A percentile compares a stretch with the other conserved stretches of the same genome.
phyloP scores from a whole-genome alignment of 2,113 vertebrate genomes.

The Lynx canadensis region DNA sequence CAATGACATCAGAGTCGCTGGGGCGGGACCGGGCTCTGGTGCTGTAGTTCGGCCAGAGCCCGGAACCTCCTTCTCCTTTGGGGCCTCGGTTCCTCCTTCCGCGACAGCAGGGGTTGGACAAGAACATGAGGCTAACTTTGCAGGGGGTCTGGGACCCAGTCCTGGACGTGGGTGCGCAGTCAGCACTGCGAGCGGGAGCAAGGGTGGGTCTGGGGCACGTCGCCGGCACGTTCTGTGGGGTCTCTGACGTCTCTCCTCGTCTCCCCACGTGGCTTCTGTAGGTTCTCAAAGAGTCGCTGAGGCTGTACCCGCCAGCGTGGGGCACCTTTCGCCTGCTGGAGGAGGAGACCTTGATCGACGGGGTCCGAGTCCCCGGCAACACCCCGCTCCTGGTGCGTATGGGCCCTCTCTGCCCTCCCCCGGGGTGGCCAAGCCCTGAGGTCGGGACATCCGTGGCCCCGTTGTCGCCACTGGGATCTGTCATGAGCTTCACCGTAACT shows the following conservation, averaged over 20 bases:
- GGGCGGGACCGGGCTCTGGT: accelerated
- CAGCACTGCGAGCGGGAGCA: accelerated
- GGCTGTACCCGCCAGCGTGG: constrained; percentile 89
- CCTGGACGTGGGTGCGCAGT: accelerated
- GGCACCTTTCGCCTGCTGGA: constrained; percentile 87
- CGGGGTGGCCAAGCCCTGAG: neutral
- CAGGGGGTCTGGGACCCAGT: neutral
- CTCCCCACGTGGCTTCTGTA: constrained; percentile 45
- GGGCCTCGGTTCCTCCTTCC: neutral
- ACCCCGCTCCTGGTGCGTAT: constrained; percentile 80
- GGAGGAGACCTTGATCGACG: constrained; percentile 85
- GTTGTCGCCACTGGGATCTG: neutral
- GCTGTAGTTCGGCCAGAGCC: accelerated
- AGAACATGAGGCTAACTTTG: neutral
- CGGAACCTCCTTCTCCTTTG: neutral
- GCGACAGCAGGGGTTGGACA: neutral
- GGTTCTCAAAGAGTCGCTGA: constrained; percentile 94
- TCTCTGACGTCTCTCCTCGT: neutral
- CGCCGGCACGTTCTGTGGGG: accelerated
- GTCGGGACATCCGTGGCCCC: neutral
- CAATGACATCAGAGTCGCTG: neutral
- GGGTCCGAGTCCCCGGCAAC: constrained; percentile 87
- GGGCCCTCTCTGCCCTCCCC: neutral
- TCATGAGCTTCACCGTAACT: accelerated
- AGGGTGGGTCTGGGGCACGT: accelerated